Conservation (phyloP, 2,113 vertebrate species). For the Vidua macroura region DNA sequence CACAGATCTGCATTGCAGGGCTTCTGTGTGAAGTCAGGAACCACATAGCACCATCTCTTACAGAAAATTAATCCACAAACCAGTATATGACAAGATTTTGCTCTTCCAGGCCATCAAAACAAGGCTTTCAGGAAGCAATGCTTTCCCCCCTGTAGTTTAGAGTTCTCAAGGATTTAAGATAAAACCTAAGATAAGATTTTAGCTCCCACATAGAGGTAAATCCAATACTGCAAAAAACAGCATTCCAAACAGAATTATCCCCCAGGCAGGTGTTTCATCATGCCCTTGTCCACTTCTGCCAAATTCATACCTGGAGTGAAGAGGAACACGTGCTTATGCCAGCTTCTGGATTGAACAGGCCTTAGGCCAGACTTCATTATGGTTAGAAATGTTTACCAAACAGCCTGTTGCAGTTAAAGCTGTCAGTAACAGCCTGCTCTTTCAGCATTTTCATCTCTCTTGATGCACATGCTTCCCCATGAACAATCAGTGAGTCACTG, state of each 20-base stretch:
- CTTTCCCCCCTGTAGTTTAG: background rate
- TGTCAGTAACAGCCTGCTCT: background rate
- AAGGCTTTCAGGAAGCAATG: background rate
- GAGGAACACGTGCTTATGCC: background rate
- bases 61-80: background rate
- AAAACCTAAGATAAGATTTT: background rate
- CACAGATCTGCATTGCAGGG: background rate
- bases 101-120: background rate
- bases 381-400: background rate
- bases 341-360: background rate
- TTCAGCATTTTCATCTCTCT: background rate
- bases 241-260: slow-evolving; percentile 42
- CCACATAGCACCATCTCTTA: background rate
- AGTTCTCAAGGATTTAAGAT: background rate
- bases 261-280: background rate
- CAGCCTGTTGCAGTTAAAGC: background rate
- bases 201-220: slow-evolving; percentile 28
- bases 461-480: background rate
- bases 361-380: background rate
- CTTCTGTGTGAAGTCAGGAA: background rate
- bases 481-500: background rate
- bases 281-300: background rate
- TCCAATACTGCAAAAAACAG: background rate
- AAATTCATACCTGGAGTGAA: background rate
- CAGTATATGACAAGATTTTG: background rate